Conservation (phyloP, 2,888 invertebrate species). For the Tolmerus cingulatus region DNA sequence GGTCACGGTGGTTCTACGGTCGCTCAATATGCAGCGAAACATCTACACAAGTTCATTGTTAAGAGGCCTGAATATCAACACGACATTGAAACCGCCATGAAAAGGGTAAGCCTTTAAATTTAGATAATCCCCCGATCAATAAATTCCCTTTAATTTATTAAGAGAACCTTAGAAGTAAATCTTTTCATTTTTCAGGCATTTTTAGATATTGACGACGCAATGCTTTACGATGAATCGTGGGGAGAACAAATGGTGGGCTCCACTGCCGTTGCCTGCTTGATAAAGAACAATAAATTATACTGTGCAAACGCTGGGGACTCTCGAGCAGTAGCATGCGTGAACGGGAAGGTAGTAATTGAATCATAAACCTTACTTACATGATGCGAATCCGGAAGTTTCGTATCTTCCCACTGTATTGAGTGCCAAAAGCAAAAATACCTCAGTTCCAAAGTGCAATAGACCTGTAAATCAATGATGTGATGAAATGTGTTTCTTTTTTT, state of each 20-base stretch:
- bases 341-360: constrained; percentile 69
- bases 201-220: constrained; percentile 90
- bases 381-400: neutral
- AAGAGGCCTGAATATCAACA: constrained; percentile 83
- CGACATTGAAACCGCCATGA: constrained; percentile 84
- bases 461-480: neutral
- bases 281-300: constrained; percentile 85
- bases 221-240: constrained; percentile 87
- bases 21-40: constrained; percentile 93
- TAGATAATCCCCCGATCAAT: neutral
- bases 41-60: constrained; percentile 91
- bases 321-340: constrained; percentile 88
- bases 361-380: neutral
- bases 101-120: constrained; percentile 68
- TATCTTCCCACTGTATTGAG: neutral
- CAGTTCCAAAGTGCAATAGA: neutral
- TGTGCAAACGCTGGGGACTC: constrained; percentile 99
- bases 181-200: constrained; percentile 71
- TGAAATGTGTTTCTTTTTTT: too few relatives aligned
- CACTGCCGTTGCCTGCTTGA: constrained; percentile 86
- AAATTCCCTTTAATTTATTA: neutral
- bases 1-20: constrained; percentile 79
- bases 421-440: neutral
- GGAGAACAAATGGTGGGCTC: constrained; percentile 95
- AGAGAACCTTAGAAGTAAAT: neutral